Base-by-base conservation (phyloP, 2,888 invertebrate species). In the Meghimatium bilineatum region DNA sequence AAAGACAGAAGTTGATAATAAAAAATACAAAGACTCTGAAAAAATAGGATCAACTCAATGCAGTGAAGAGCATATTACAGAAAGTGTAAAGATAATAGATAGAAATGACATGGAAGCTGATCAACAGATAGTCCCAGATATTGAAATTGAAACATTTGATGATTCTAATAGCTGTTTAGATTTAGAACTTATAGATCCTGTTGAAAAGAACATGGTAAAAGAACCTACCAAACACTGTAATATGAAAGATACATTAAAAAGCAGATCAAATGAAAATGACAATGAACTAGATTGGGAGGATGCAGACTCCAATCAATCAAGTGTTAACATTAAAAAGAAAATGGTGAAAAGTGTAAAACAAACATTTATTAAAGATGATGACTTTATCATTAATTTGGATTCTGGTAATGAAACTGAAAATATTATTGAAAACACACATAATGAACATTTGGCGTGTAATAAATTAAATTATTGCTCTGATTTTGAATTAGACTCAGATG, bases 401-500 rank as follows among this genome's bases (percentile, higher is more conserved):
- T 32, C 67, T 44, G 75, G 66, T 0, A 67, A 72, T 78, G 74
- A 67, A 32, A 76, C 66, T 72, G 83, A 81, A 63, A n/a, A 36
- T 76, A 60, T 77, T 69, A 52, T 78, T n/a, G 66, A 75, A 36
- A 49, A 75, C 63, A 60, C 32, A 14, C 20, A 38, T 66, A 49
- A 23, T 29, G 49, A 52, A 36, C 56, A 60, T 44, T 29, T 32
- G n/a, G 26, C 75, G 29, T 36, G 8, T 80, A 80, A 74, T 26
- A 72, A 36, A 29, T 85, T 82, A 76, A 85, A 86, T 38, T 69
- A 82, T n/a, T 74, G 52, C 32, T 84, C 66, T 36, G 87, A 89
- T 34, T 87, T 88, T 75, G 87, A 83, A 5, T 87, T 87, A 34
- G 89, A 87, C 36, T 89, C 89, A 75, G 89, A 44, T 72, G 38